Evolutionary conservation across 2,888 invertebrate genomes (phyloP), one percentile per base, ranked within the genome.

Genomic region (Poecilus cupreus): DNA sequence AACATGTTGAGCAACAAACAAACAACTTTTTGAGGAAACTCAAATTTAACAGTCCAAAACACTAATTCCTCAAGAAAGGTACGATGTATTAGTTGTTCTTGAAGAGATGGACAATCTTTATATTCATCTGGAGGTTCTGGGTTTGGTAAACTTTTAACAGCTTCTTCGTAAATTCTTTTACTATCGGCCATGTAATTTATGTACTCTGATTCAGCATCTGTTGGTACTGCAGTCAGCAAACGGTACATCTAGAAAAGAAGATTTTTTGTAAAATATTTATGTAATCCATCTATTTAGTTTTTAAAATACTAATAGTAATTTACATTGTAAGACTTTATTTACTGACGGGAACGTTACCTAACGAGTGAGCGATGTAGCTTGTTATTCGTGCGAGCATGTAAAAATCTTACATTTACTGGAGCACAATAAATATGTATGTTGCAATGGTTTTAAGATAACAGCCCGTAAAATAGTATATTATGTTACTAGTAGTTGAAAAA

Each of bases 41-140:
- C 98, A 89, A 96, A 97, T 88, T 96, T 96, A 82, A 98, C 97
- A 20, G 97, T 97, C 98, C 99, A 99, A 91, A 99, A 98, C 85
- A 98, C 96, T 84, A 99, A 92, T 90, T 99, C 99, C 89, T 98
- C 98, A 18, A 98, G 91, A 83, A 98, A 93, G 0, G 96, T 97
- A 85, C 93, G 93, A 89, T 98, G 97, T 37, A 93, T 92, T 46
- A 97, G 90, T 32, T 94, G 93, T 84, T 95, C 94, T 86, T 95
- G 94, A 77, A 97, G 89, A 0, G 96, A 95, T 0, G 95, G 94
- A 86, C 96, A 93, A 88, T 96, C 94, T 85, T 94, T 94, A 87
- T 96, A 96, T 85, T 94, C 94, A 86, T 93, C 93, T 82, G 92
- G 92, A 32, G 94, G 93, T 85, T 93, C 95, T 84, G 94, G 91